A percentile compares a stretch with the other conserved stretches of the same genome.
phyloP scores from a whole-genome alignment of 2,797 vertebrate genomes.

The Phaenicophaeus curvirostris region DNA sequence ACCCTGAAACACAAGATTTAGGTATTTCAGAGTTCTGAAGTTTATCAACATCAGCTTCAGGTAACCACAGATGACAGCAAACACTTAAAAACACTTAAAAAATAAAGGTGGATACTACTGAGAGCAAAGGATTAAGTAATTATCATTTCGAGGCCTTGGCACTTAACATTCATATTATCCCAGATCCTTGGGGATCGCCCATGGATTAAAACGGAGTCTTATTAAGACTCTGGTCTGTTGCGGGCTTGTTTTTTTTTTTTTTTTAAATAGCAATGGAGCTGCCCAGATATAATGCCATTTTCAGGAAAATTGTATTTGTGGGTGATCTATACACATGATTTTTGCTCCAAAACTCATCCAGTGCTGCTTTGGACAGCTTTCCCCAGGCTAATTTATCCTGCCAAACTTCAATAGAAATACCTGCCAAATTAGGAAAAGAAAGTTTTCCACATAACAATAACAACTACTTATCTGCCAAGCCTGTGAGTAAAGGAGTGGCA shows the following conservation, averaged over 20 bases:
- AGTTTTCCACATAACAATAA: constrained; percentile 32
- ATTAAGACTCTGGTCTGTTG: not conserved
- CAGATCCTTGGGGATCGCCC: not conserved
- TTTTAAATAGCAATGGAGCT: not conserved
- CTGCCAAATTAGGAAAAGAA: constrained; percentile 42
- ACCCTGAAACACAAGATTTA: constrained; percentile 77
- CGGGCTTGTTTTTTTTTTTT: not conserved
- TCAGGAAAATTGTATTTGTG: not conserved
- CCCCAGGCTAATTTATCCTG: not conserved
- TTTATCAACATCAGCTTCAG: not conserved
- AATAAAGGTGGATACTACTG: not conserved
- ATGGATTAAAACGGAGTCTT: not conserved
- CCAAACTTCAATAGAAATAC: not conserved
- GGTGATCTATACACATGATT: not conserved
- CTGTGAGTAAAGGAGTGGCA: constrained; percentile 37
- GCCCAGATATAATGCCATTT: not conserved
- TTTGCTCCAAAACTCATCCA: not conserved
- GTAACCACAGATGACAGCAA: not conserved
- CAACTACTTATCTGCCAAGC: constrained; percentile 31
- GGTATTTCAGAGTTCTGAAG: not conserved
- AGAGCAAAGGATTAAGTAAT: not conserved
- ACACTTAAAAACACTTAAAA: not conserved
- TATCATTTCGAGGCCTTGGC: not conserved
- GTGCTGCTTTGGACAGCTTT: not conserved
- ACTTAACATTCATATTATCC: not conserved